Conservation (phyloP, 2,113 vertebrate species). For the Psephotus haematonotus region DNA sequence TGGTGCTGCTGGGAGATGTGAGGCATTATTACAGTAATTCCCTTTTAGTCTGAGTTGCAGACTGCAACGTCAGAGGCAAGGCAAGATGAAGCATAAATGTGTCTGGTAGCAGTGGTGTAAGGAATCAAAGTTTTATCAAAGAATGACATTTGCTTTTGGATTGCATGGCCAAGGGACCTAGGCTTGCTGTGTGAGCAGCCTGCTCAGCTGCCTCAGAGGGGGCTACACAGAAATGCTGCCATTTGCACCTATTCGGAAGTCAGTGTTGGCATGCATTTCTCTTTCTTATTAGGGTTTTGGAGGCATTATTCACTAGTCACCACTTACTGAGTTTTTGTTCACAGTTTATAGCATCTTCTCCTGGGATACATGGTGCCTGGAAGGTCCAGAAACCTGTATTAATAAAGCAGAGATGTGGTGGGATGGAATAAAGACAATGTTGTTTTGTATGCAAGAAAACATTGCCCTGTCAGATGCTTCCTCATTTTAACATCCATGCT, state of each 20-base stretch:
- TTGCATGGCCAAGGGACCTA: background rate
- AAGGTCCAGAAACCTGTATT: background rate
- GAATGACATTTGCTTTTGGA: background rate
- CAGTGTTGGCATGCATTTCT: background rate
- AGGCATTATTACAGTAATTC: background rate
- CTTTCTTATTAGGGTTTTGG: background rate
- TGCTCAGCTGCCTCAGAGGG: background rate
- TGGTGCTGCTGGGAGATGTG: background rate
- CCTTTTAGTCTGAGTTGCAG: background rate
- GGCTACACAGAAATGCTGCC: background rate
- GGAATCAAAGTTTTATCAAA: background rate
- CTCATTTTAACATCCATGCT: background rate
- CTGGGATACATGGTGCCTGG: background rate
- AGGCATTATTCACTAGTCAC: background rate
- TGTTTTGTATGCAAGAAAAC: background rate
- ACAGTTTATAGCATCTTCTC: background rate
- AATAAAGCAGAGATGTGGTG: background rate
- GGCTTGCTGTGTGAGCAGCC: background rate
- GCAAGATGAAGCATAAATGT: background rate
- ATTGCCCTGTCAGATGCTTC: background rate
- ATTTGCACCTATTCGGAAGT: background rate
- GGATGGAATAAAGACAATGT: background rate
- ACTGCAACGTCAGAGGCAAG: conserved; percentile 7
- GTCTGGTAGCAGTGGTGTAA: background rate
- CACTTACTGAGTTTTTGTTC: background rate